Evolutionary conservation across 2,888 invertebrate species (phyloP).

Genomic region (Patella depressa): DNA sequence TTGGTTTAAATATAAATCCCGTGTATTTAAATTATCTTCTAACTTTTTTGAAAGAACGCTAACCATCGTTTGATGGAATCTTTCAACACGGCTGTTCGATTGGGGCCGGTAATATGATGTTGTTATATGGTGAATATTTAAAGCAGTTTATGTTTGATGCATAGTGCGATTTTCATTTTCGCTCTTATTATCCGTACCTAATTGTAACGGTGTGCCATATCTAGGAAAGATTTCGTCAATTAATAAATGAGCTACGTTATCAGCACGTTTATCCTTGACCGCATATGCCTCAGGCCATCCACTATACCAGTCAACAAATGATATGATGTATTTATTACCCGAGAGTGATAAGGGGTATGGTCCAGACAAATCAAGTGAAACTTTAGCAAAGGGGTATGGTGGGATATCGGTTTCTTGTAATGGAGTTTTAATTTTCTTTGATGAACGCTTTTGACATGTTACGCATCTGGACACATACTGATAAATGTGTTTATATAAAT

Average conservation of each 20-base stretch:
- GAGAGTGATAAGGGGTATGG: slow-evolving; percentile 17
- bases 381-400: slow-evolving; percentile 20
- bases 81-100: slow-evolving; percentile 29
- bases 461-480: too few species aligned
- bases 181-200: slow-evolving; percentile 15
- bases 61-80: slow-evolving; percentile 31
- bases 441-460: too few species aligned
- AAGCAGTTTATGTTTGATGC: slow-evolving; percentile 2
- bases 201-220: slow-evolving; percentile 21
- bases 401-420: neutral
- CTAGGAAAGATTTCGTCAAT: slow-evolving; percentile 33
- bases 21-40: too few species aligned
- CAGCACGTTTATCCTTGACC: too few species aligned
- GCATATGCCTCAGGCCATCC: slow-evolving; percentile 29
- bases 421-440: too few species aligned
- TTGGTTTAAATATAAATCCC: slow-evolving; percentile 14
- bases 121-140: slow-evolving; percentile 29
- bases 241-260: slow-evolving; percentile 26
- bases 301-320: neutral
- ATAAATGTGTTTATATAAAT: too few species aligned
- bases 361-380: slow-evolving; percentile 18
- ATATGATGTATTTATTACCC: slow-evolving; percentile 14
- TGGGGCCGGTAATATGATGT: slow-evolving; percentile 30
- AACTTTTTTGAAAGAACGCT: slow-evolving; percentile 19
- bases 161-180: slow-evolving; percentile 13